Evolutionary conservation across 2,888 invertebrate genomes (phyloP).

Genomic region (Apodemia hepburni): DNA sequence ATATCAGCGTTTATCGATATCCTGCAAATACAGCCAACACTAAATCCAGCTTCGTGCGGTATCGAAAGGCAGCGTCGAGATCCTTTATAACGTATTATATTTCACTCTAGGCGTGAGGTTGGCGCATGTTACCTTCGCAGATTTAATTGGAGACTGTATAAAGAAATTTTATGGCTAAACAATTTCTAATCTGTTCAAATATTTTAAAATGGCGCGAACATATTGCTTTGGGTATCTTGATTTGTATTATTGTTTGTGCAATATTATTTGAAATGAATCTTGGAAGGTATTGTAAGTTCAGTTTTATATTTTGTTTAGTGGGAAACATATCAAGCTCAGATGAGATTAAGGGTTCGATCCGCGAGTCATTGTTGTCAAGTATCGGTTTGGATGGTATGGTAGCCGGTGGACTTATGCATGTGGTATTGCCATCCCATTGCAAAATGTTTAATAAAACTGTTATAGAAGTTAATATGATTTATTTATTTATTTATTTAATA

Average conservation of each 20-base stretch:
- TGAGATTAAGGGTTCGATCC: background rate
- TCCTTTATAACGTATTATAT: conserved; percentile 40
- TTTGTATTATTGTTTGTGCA: conserved; percentile 4
- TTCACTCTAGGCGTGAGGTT: conserved; percentile 51
- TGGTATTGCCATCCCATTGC: too few relatives aligned
- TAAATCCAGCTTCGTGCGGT: conserved; percentile 34
- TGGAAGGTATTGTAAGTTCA: too few relatives aligned
- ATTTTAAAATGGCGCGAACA: conserved; percentile 24
- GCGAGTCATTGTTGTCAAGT: too few relatives aligned
- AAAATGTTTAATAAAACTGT: too few relatives aligned
- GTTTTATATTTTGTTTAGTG: too few relatives aligned
- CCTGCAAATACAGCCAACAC: conserved; percentile 24
- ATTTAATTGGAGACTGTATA: conserved; percentile 55
- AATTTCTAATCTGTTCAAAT: conserved; percentile 25
- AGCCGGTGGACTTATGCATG: too few relatives aligned
- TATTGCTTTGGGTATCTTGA: conserved; percentile 13
- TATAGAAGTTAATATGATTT: too few relatives aligned
- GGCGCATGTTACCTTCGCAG: conserved; percentile 50
- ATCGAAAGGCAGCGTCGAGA: conserved; percentile 35
- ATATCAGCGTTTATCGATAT: conserved; percentile 8
- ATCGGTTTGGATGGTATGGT: too few relatives aligned
- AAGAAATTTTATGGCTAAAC: conserved; percentile 20
- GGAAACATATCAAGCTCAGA: background rate
- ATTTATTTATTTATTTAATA: too few relatives aligned
- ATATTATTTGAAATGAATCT: background rate